Conservation (phyloP, 2,797 vertebrate species). For the Hipposideros larvatus region DNA sequence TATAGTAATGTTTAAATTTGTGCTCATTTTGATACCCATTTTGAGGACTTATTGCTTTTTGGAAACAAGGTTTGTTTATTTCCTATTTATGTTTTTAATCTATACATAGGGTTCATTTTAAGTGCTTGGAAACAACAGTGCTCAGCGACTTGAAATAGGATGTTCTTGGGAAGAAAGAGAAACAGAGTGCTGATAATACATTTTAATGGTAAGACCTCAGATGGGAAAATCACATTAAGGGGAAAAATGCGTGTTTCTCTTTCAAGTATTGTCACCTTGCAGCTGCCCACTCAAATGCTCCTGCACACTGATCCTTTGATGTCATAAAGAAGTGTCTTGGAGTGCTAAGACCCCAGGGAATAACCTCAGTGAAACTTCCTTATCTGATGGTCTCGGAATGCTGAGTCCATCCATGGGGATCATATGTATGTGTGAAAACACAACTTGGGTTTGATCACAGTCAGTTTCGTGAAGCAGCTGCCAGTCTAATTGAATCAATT, state of each 20-base stretch:
- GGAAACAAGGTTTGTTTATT: neutral
- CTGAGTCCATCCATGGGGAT: no score
- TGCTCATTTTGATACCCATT: neutral
- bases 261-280: neutral
- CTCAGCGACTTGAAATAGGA: neutral
- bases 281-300: no score
- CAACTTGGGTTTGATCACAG: no score
- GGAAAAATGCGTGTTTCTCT: neutral
- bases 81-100: neutral
- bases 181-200: neutral
- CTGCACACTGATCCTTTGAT: no score
- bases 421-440: no score
- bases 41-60: neutral
- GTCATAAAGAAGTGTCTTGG: no score
- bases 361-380: no score
- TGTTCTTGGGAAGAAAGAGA: neutral
- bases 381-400: no score
- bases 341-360: no score
- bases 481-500: no score
- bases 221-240: neutral
- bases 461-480: no score
- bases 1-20: neutral
- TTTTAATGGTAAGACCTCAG: neutral
- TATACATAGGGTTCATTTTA: neutral
- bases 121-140: neutral